phyloP scores from a whole-genome alignment of 2,888 invertebrate genomes.

The Trissolcus brochymenae region DNA sequence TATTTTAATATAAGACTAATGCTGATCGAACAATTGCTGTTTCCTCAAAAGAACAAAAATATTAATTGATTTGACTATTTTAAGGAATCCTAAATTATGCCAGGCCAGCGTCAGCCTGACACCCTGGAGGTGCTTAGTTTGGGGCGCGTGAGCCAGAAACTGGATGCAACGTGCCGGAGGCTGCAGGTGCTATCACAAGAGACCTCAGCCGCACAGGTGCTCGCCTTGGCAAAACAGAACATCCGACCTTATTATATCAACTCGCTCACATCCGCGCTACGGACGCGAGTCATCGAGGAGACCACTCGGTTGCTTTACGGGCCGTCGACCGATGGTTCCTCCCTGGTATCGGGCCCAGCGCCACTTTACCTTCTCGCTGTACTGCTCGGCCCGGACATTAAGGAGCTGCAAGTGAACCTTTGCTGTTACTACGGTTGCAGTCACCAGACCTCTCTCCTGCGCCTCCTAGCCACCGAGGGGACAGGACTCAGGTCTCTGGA shows the following conservation, averaged over 20 bases:
- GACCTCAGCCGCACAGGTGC: slow-evolving; percentile 71
- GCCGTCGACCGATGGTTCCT: slow-evolving; percentile 71
- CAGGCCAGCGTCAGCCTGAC: slow-evolving; percentile 74
- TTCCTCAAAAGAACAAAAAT: not conserved
- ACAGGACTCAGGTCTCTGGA: slow-evolving; percentile 73
- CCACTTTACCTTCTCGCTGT: slow-evolving; percentile 74
- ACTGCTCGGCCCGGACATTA: slow-evolving; percentile 74
- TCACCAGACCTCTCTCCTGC: slow-evolving; percentile 75
- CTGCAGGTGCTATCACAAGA: slow-evolving; percentile 75
- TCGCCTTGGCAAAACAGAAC: slow-evolving; percentile 70
- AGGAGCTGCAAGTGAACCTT: slow-evolving; percentile 72
- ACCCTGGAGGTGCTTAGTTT: slow-evolving; percentile 73
- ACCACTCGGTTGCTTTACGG: slow-evolving; percentile 73
- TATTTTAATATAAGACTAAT: too few relatives aligned
- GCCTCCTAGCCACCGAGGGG: slow-evolving; percentile 73
- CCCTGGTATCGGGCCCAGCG: slow-evolving; percentile 73
- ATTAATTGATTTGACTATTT: not conserved
- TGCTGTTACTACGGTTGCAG: slow-evolving; percentile 77
- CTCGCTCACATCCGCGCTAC: slow-evolving; percentile 71
- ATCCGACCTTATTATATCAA: slow-evolving; percentile 74
- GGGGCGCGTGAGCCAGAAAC: slow-evolving; percentile 73
- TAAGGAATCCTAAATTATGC: slow-evolving; percentile 71
- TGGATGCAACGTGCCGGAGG: slow-evolving; percentile 73
- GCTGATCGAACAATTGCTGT: not conserved
- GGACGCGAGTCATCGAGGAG: slow-evolving; percentile 73